Conservation (phyloP, 2,797 vertebrate species). For the Urocyon cinereoargenteus region DNA sequence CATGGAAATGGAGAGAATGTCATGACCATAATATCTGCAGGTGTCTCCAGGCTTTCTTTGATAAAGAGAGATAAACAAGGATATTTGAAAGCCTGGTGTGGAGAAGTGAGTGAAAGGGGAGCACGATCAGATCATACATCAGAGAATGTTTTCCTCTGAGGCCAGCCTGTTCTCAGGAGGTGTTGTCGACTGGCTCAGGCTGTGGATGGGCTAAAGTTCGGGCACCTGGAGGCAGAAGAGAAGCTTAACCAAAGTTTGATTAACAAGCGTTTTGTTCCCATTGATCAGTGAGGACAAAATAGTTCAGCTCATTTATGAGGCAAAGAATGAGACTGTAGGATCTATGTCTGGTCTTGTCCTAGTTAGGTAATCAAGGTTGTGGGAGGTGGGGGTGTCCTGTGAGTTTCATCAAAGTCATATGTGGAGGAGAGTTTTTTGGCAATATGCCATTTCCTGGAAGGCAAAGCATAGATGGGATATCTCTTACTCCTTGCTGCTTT, state of each 20-base stretch:
- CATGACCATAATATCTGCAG: background rate
- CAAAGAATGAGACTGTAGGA: background rate
- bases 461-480: background rate
- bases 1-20: background rate
- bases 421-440: background rate
- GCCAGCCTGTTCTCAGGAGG: background rate
- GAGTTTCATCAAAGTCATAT: background rate
- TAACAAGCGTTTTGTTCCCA: background rate
- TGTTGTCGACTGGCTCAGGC: fast-evolving
- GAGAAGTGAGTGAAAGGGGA: too few relatives aligned
- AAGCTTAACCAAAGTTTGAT: background rate
- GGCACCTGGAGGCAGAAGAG: background rate
- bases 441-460: background rate
- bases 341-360: background rate
- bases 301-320: background rate
- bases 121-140: background rate
- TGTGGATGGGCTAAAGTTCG: too few relatives aligned
- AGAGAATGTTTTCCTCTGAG: background rate
- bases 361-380: background rate
- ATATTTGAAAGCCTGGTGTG: background rate
- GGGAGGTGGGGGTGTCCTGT: background rate
- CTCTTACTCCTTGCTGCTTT: background rate
- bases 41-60: background rate
- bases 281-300: background rate
- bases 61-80: background rate